A percentile compares a stretch with the other conserved stretches of the same genome.
These are phyloP conservation scores for Labeo catla DNA, from an alignment of 2,113 vertebrate species.

Conservation along the genomic window DNA sequence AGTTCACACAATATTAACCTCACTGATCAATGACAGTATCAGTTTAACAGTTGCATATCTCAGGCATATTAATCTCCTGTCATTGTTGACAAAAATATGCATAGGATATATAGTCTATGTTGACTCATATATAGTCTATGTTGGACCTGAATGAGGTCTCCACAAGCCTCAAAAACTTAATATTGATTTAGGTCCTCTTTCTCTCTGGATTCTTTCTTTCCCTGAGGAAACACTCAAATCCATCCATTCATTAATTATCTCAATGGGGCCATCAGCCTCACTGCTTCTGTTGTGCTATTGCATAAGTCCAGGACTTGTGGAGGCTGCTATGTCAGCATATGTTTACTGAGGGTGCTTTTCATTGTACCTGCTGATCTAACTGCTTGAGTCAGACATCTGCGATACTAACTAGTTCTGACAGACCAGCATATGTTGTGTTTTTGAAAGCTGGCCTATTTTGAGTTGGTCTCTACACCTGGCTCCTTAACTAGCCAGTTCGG, in stretches of 20 bases:
- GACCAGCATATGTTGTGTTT: constrained; percentile 7
- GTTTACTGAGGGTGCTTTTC: constrained; percentile 1
- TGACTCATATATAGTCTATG: not conserved
- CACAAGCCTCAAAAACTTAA: not conserved
- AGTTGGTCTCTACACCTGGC: not conserved
- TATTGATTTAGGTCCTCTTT: not conserved
- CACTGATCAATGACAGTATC: not conserved
- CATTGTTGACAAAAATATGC: not conserved
- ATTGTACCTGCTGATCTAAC: constrained; percentile 17
- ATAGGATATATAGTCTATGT: not conserved
- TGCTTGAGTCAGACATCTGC: constrained; percentile 14
- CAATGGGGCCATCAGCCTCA: constrained; percentile 15
- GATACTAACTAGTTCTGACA: constrained; percentile 14
- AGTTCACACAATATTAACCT: not conserved
- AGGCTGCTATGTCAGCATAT: constrained; percentile 37
- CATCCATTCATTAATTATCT: constrained; percentile 45
- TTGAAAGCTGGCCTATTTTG: not conserved
- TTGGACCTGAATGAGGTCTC: not conserved
- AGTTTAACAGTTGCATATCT: not conserved
- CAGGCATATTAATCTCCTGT: not conserved
- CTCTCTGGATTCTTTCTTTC: constrained; percentile 5
- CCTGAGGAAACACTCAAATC: constrained; percentile 10
- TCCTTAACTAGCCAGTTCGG: not conserved
- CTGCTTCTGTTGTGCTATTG: constrained; percentile 18
- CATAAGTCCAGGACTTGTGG: constrained; percentile 26